phyloP scores from a whole-genome alignment of 2,888 invertebrate genomes.

The Cryptocephalus primarius region DNA sequence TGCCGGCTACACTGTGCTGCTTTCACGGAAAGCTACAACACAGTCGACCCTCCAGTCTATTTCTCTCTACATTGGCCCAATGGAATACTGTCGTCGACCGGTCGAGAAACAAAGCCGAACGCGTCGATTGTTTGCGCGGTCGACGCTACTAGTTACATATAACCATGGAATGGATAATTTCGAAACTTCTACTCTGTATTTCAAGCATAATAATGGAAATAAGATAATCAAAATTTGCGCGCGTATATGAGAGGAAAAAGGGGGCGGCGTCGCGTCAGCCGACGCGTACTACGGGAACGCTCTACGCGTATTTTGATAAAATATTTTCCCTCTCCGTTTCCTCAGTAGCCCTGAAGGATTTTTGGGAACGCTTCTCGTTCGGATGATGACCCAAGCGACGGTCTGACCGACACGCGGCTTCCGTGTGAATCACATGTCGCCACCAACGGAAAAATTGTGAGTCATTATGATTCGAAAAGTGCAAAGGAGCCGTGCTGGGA shows the following conservation, averaged over 20 bases:
- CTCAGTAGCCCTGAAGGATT: too few species aligned
- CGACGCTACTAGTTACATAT: constrained; percentile 38
- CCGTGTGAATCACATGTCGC: too few species aligned
- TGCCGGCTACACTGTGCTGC: constrained; percentile 36
- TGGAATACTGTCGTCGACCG: constrained; percentile 15
- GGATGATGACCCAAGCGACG: too few species aligned
- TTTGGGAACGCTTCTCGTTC: too few species aligned
- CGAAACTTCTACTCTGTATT: constrained; percentile 42
- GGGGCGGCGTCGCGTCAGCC: too few species aligned
- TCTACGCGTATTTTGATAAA: too few species aligned
- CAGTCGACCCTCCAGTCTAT: constrained; percentile 39
- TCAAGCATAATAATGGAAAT: constrained; percentile 41
- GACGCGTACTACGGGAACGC: too few species aligned
- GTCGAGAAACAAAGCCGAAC: constrained; percentile 32
- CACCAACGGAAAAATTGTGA: too few species aligned
- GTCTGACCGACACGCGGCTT: too few species aligned
- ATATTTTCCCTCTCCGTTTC: too few species aligned
- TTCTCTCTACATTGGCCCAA: constrained; percentile 36
- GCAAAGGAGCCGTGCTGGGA: too few species aligned
- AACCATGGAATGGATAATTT: constrained; percentile 42
- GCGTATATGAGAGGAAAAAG: constrained; percentile 14
- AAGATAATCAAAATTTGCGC: constrained; percentile 40
- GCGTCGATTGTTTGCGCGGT: constrained; percentile 22
- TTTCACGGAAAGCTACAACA: constrained; percentile 40
- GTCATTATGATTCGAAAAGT: too few species aligned